Percentiles rank a stretch among this genome's conserved stretches.
Evolutionary conservation across 92 coral and sea anemone genomes (phyloP).

Genomic region (Paragorgia papillata): DNA sequence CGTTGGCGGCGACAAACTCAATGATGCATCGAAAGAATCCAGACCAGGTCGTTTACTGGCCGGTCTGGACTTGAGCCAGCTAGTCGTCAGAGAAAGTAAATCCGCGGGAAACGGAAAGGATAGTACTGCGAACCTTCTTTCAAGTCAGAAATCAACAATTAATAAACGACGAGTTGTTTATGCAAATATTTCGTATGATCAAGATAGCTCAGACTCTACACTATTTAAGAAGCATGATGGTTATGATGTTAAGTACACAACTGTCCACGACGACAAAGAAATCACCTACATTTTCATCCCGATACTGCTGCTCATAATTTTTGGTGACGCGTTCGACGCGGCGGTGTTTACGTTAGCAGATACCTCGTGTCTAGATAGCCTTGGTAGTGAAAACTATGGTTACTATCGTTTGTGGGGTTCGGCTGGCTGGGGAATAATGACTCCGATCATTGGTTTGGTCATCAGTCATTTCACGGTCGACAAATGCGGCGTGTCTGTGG

Average conservation of each 20-base stretch:
- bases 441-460: constrained; percentile 67
- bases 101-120: background rate
- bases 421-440: constrained; percentile 82
- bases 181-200: background rate
- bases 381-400: constrained; percentile 85
- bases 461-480: constrained; percentile 51
- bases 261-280: constrained; percentile 63
- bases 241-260: constrained; percentile 46
- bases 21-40: too few relatives aligned
- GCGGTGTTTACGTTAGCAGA: constrained; percentile 88
- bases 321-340: constrained; percentile 90
- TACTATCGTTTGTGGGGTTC: constrained; percentile 89
- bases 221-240: background rate
- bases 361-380: constrained; percentile 81
- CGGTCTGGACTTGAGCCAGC: too few relatives aligned
- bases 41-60: background rate
- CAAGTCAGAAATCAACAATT: background rate
- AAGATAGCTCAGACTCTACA: too few relatives aligned
- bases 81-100: background rate
- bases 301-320: constrained; percentile 66
- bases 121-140: background rate
- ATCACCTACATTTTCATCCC: constrained; percentile 60
- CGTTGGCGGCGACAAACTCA: too few relatives aligned
- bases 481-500: constrained; percentile 59
- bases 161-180: background rate